Conservation (phyloP, 2,797 vertebrate species). For the Argentina silus region DNA sequence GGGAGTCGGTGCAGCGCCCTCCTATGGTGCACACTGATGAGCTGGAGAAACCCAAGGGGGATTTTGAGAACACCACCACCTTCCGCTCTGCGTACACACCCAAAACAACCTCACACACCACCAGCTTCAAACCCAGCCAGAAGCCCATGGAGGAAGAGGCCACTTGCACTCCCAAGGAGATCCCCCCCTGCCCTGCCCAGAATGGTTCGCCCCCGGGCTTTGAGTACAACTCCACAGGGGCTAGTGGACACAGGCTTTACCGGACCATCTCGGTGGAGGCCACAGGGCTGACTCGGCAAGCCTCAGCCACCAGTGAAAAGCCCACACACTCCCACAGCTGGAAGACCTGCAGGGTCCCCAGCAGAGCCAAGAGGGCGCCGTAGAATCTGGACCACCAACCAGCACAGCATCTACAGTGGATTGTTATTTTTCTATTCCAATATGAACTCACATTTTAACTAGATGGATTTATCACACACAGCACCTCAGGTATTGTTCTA, state of each 20-base stretch:
- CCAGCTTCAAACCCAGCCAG: conserved; percentile 8
- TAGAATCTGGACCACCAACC: conserved; percentile 13
- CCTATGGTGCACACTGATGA: not conserved
- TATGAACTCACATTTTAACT: not conserved
- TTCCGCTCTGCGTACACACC: not conserved
- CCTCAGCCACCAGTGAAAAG: not conserved
- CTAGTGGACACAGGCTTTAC: conserved; percentile 16
- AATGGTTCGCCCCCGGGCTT: not conserved
- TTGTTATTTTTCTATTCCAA: not conserved
- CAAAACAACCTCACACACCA: not conserved
- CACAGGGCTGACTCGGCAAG: not conserved
- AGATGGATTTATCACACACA: not conserved
- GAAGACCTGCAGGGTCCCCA: conserved; percentile 9
- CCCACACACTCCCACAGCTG: not conserved
- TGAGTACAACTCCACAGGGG: not conserved
- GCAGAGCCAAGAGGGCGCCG: conserved; percentile 12
- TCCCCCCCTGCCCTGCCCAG: conserved; percentile 10
- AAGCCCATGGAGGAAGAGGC: not conserved
- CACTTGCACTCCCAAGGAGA: not conserved
- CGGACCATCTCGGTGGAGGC: conserved; percentile 11
- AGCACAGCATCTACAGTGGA: not conserved
- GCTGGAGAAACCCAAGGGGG: not conserved
- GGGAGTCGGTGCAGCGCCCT: not conserved
- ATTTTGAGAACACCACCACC: conserved; percentile 19
- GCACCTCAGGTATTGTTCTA: conserved; percentile 28